Evolutionary conservation across 1,140 invertebrate genomes (phyloP), one percentile per base, ranked within the genome.

Genomic region (Hylyphantes graminicola): DNA sequence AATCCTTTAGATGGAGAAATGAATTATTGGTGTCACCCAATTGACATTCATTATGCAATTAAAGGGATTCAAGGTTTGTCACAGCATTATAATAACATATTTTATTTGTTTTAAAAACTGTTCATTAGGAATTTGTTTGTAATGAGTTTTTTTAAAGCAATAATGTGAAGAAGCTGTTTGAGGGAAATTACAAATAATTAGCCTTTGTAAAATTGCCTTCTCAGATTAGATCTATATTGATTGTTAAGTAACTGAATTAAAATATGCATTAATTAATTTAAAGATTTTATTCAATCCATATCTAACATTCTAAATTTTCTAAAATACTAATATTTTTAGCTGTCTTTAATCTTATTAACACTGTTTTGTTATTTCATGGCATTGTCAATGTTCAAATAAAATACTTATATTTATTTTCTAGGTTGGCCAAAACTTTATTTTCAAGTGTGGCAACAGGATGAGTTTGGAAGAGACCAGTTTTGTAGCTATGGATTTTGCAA

Each of bases 401-500:
- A 7, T 59, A 59, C 57, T 78, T 80, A 54, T 15, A 48, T 17
- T 50, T 68, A 35, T 73, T 72, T 73, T 55, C 8, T 73, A 95
- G 95, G 95, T 86, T 97, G 95, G 95, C 96, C 96, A 51, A 95
- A 95, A 91, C 90, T 97, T 85, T 92, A 94, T 87, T 89, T 97
- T 35, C 94, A 96, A 92, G 93, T 96, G 0, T 96, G 93, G 91
- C 93, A 95, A 88, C 92, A 94, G 85, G 95, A 97, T 90, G 90
- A 92, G 83, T 92, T 93, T 89, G 94, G 94, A 1, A 90, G 95
- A 67, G 92, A 93, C 87, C 94, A 96, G 90, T 90, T 96, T 70
- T 94, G 93, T 87, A 95, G 96, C 0, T 98, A 98, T 90, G 95
- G 96, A 55, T 93, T 94, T 87, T 92, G 93, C 85, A 93, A 93